These are phyloP conservation scores for Xiphorhynchus erythropygius DNA, from an alignment of 2,797 vertebrate genomes.

Conservation along the genomic window DNA sequence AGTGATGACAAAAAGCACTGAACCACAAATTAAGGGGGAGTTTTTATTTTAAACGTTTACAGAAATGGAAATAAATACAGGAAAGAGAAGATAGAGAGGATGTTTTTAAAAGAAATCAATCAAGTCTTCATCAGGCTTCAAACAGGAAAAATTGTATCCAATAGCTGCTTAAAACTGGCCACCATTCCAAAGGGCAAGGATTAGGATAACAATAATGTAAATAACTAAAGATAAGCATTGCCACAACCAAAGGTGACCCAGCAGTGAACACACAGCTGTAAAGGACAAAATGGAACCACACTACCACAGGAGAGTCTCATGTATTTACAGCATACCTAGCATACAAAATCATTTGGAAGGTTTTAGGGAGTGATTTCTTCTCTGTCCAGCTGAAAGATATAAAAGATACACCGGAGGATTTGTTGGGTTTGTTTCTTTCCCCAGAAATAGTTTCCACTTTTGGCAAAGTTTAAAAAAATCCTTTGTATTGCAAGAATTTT, in stretches of 20 bases:
- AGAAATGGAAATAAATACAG: constrained; percentile 61
- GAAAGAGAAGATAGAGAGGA: neutral
- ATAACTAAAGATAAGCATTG: neutral
- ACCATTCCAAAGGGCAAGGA: neutral
- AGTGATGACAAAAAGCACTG: neutral
- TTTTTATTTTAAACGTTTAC: constrained; percentile 61
- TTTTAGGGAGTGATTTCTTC: neutral
- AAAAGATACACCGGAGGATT: constrained; percentile 2
- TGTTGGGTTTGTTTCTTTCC: neutral
- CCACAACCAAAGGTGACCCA: constrained; percentile 37
- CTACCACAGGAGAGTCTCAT: constrained; percentile 19
- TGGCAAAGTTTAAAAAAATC: constrained; percentile 25
- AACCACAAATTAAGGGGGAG: neutral
- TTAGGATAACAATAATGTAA: neutral
- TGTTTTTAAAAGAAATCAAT: constrained; percentile 11
- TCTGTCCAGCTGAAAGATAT: constrained; percentile 42
- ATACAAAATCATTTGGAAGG: constrained; percentile 59
- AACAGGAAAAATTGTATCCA: constrained; percentile 27
- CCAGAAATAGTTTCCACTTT: neutral
- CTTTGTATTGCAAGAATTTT: constrained; percentile 25
- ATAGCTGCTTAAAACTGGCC: constrained; percentile 48
- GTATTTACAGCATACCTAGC: constrained; percentile 37
- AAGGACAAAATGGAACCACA: constrained; percentile 47
- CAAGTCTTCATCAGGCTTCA: constrained; percentile 26
- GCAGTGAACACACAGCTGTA: constrained; percentile 1